Evolutionary conservation across 2,888 invertebrate genomes (phyloP).

Genomic region (Protodeltote pygarga): DNA sequence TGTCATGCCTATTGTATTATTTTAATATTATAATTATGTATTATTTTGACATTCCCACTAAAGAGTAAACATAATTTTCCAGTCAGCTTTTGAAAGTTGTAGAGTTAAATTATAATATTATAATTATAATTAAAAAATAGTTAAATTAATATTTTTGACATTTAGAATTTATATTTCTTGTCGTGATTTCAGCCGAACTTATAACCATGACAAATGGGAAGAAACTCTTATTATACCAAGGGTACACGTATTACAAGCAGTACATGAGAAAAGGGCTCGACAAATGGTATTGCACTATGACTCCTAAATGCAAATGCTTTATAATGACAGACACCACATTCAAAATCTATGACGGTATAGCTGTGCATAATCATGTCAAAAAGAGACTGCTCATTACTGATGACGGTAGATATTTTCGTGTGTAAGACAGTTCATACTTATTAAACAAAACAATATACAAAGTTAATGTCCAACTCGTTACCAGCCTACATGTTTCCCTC

Average conservation of each 20-base stretch:
- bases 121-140: too few relatives aligned
- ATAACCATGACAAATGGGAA: conserved; percentile 40
- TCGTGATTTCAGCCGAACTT: conserved; percentile 22
- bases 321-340: conserved; percentile 10
- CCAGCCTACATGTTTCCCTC: too few relatives aligned
- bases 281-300: conserved; percentile 40
- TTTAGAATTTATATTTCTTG: conserved; percentile 1
- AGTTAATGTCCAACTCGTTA: too few relatives aligned
- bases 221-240: conserved; percentile 21
- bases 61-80: too few relatives aligned
- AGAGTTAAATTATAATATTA: too few relatives aligned
- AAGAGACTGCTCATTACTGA: conserved; percentile 12
- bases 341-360: conserved; percentile 6
- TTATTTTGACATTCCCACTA: too few relatives aligned
- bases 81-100: too few relatives aligned
- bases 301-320: conserved; percentile 35
- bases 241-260: conserved; percentile 39
- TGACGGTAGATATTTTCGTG: conserved; percentile 20
- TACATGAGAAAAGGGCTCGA: conserved; percentile 16
- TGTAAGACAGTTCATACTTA: too few relatives aligned
- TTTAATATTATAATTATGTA: too few relatives aligned
- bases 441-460: too few relatives aligned
- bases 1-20: too few relatives aligned
- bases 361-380: conserved; percentile 24
- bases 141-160: too few relatives aligned